Evolutionary conservation across 2,888 invertebrate genomes (phyloP).

Genomic region (Himalopsyche kuldschensis): DNA sequence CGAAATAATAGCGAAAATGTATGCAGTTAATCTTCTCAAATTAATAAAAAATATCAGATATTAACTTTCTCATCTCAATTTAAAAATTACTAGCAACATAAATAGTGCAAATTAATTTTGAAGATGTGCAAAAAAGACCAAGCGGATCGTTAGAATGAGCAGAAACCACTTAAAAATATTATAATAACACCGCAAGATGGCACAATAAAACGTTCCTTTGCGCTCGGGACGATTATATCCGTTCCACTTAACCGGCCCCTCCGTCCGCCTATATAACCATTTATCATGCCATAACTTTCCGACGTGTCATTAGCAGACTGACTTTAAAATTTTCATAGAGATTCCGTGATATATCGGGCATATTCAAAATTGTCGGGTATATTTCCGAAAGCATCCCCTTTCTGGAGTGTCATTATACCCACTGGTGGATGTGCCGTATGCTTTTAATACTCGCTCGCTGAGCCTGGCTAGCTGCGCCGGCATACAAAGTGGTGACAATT

Average conservation of each 20-base stretch:
- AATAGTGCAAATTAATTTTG: background rate
- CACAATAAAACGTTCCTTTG: slow-evolving; percentile 36
- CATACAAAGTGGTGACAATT: slow-evolving; percentile 38
- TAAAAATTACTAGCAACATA: background rate
- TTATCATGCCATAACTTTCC: slow-evolving; percentile 40
- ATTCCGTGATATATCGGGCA: slow-evolving; percentile 39
- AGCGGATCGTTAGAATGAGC: background rate
- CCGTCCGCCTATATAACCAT: slow-evolving; percentile 33
- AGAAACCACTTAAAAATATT: slow-evolving; percentile 35
- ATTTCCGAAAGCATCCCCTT: slow-evolving; percentile 15
- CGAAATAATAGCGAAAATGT: no score
- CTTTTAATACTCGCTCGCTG: slow-evolving; percentile 33
- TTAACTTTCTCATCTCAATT: background rate
- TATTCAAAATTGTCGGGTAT: slow-evolving; percentile 39
- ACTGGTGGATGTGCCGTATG: slow-evolving; percentile 37
- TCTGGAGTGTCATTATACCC: slow-evolving; percentile 34
- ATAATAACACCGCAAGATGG: slow-evolving; percentile 36
- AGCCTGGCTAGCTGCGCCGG: slow-evolving; percentile 18
- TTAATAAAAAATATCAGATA: no score
- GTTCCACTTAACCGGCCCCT: slow-evolving; percentile 35
- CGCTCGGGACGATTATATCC: slow-evolving; percentile 38
- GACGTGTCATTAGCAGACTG: slow-evolving; percentile 40
- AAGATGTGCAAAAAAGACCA: background rate
- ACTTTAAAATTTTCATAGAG: slow-evolving; percentile 41
- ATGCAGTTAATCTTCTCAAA: no score